Base-by-base conservation (phyloP, 2,888 invertebrate genomes). In the Agriotes lineatus region DNA sequence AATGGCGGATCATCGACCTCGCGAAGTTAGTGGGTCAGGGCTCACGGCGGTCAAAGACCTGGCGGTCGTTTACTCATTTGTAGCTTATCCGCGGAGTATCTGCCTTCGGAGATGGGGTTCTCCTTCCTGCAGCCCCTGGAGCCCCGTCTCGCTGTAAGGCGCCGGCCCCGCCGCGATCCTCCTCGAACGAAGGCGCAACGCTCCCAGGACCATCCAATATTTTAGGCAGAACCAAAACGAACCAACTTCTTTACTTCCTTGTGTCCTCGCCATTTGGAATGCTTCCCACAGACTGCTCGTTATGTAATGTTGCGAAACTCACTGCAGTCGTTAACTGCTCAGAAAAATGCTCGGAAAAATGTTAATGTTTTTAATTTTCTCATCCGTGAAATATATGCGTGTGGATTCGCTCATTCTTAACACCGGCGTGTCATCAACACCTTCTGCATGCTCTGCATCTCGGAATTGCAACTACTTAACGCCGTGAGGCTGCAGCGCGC, bases 21-120 rank as follows among this genome's bases (percentile, higher is more conserved):
- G 83, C 83, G 79, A 83, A 84, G 84, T 83, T 83, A 83, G 82
- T 83, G 74, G 83, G 84, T 84, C 84, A 84, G 83, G 83, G 83
- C 83, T 83, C 75, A 79, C 78, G 79, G 79, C 82, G 83, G 83
- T 82, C 82, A 80, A 79, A 79, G 82, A 83, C 81, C 82, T 79
- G 70, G 72, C 82, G 83, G 83, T 83, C 83, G 79, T 83, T 82
- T 82, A 82, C 83, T 82, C 77, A 79, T 76, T 75, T 74, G 71
- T 71, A 73, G 69, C 72, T 72, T 70, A 71, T 72, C 61, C 65
- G 65, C 56, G 52, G 66, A 64, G 57, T 67, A 67, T 67, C 52
- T 64, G 48, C 62, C 52, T 62, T 65, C 62, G 62, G 48, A 68
- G 68, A 62, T 52, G 65, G 44, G 35, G 30, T 68, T 52, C 45